These are phyloP conservation scores for Boloria euphrosyne DNA, from an alignment of 2,888 invertebrate genomes.

Conservation along the genomic window DNA sequence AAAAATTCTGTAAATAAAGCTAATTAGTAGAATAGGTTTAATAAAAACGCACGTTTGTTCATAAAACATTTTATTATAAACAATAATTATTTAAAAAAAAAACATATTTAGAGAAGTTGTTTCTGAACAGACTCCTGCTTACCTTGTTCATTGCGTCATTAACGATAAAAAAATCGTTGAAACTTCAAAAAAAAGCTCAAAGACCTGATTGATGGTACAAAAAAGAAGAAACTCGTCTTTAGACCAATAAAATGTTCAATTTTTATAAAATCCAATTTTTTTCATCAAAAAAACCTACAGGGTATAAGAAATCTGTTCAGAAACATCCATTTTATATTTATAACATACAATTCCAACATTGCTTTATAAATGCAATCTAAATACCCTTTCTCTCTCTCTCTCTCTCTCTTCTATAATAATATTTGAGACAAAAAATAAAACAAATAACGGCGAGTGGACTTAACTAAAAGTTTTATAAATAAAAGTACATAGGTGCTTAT, in stretches of 20 bases:
- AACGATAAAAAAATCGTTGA: too few relatives aligned
- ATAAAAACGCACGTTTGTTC: constrained; percentile 44
- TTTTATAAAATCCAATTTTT: background rate
- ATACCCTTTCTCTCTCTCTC: constrained; percentile 43
- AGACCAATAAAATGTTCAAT: background rate
- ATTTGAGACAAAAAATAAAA: constrained; percentile 38
- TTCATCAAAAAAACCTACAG: background rate
- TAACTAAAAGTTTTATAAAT: constrained; percentile 10
- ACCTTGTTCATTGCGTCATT: background rate
- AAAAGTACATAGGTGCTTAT: background rate
- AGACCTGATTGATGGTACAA: too few relatives aligned
- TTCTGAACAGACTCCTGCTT: constrained; percentile 41
- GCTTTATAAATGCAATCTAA: constrained; percentile 74
- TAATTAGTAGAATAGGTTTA: constrained; percentile 4
- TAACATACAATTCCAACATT: constrained; percentile 69
- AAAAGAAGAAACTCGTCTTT: too few relatives aligned
- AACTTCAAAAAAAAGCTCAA: too few relatives aligned
- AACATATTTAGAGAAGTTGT: constrained; percentile 65
- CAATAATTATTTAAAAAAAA: constrained; percentile 76
- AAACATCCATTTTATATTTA: constrained; percentile 20
- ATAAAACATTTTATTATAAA: constrained; percentile 80
- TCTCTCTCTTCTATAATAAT: constrained; percentile 38
- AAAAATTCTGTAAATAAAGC: too few relatives aligned
- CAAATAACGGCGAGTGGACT: constrained; percentile 28
- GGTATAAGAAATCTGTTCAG: constrained; percentile 23